These are phyloP conservation scores for Branchellion lobata DNA, from an alignment of 2,888 invertebrate genomes.

Conservation along the genomic window DNA sequence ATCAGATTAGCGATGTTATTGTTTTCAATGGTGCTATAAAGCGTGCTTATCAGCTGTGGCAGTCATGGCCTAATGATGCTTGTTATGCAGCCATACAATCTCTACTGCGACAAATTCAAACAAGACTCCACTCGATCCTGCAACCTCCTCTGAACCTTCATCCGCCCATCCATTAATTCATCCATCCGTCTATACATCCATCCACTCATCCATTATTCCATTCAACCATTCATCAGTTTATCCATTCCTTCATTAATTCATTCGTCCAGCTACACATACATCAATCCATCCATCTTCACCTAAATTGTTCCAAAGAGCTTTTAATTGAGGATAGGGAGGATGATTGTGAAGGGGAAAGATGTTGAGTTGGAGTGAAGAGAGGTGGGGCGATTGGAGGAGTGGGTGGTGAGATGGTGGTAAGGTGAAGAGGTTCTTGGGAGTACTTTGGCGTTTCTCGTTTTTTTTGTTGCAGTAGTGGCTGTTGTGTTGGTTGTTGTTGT, in stretches of 20 bases:
- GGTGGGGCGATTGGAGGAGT: not conserved
- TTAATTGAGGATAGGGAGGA: not conserved
- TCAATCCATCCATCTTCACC: not conserved
- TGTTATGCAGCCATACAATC: too few species aligned
- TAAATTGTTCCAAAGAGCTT: not conserved
- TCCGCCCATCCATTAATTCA: not conserved
- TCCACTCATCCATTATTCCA: not conserved
- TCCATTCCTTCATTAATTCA: not conserved
- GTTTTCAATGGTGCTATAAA: too few species aligned
- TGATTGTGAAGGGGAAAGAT: slow-evolving; percentile 2
- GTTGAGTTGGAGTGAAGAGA: not conserved
- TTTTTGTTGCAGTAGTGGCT: slow-evolving; percentile 4
- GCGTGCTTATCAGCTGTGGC: too few species aligned
- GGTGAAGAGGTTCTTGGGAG: not conserved
- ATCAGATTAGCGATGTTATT: too few species aligned
- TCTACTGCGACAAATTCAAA: too few species aligned
- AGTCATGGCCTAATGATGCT: too few species aligned
- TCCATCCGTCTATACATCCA: not conserved
- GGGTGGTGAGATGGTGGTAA: not conserved
- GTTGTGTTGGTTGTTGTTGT: not conserved
- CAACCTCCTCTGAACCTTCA: too few species aligned
- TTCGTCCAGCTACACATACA: not conserved
- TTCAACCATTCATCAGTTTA: not conserved
- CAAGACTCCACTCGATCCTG: too few species aligned
- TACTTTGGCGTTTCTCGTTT: not conserved